Conservation (phyloP, 2,888 invertebrate species). For the Sicus ferrugineus region DNA sequence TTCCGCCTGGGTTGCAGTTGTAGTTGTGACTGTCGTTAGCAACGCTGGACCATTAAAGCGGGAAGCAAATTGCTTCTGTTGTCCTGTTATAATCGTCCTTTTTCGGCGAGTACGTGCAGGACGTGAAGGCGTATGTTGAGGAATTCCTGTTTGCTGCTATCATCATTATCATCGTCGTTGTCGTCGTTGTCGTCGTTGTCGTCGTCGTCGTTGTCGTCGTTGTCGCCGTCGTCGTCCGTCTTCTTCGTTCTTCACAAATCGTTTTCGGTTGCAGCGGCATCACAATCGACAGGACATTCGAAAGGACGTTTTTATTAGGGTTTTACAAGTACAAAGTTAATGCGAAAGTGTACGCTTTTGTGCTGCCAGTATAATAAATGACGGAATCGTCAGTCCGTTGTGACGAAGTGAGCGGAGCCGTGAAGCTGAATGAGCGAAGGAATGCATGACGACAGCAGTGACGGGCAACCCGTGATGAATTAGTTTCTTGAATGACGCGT, state of each 20-base stretch:
- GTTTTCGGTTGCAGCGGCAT: constrained; percentile 1
- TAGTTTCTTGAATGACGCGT: neutral
- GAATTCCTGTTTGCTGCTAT: neutral
- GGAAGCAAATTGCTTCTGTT: constrained; percentile 61
- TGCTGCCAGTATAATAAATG: constrained; percentile 17
- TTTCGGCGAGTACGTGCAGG: neutral
- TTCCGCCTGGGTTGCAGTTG: neutral
- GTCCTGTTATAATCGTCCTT: constrained; percentile 38
- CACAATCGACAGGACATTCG: constrained; percentile 25
- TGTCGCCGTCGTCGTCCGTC: neutral
- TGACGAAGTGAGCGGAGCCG: neutral
- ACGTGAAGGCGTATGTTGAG: neutral
- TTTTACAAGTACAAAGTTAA: constrained; percentile 29
- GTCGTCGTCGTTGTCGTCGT: constrained; percentile 5
- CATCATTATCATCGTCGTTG: neutral
- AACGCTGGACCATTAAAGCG: constrained; percentile 54
- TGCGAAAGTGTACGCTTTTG: constrained; percentile 18
- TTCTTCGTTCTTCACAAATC: constrained; percentile 22
- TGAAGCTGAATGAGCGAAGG: neutral
- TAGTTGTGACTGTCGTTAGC: constrained; percentile 25
- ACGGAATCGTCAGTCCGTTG: neutral
- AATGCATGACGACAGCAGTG: neutral
- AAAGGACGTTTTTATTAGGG: constrained; percentile 28
- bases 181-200: neutral
- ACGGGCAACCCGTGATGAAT: constrained; percentile 18